These are phyloP conservation scores for Cladorhizidae sp. DNA, from an alignment of 37 sponge, comb jelly and placozoan species.

Conservation along the genomic window DNA sequence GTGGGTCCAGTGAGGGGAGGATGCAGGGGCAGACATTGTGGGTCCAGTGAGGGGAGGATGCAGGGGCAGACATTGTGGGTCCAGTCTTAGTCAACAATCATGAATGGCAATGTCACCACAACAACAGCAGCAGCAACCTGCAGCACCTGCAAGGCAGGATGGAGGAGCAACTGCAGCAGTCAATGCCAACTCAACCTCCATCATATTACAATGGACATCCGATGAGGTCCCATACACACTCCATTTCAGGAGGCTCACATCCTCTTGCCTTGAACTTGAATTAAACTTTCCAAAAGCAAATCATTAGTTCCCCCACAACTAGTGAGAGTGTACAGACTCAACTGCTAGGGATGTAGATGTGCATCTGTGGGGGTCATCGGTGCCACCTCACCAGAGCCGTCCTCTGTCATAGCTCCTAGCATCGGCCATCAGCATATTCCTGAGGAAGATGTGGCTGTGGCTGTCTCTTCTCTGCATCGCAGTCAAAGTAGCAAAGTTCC, in stretches of 20 bases:
- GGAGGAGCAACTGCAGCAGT: no score
- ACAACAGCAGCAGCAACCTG: neutral
- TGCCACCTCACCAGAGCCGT: neutral
- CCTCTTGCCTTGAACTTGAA: constrained; percentile 2
- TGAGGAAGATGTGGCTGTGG: neutral
- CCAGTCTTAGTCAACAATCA: neutral
- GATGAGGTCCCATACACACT: neutral
- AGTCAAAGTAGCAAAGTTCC: neutral
- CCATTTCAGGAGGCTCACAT: neutral
- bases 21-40: no score
- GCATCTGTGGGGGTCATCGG: no score
- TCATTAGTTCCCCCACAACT: neutral
- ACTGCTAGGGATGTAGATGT: no score
- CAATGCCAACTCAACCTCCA: no score
- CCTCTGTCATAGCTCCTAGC: neutral
- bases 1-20: no score
- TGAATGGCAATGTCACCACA: no score
- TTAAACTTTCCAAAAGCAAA: neutral
- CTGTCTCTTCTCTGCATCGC: neutral
- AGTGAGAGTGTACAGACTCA: no score
- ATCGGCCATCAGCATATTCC: neutral
- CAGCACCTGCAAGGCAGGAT: neutral
- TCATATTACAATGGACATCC: neutral
- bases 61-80: constrained; percentile 1
- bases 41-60: no score